Conservation (phyloP, 2,888 invertebrate genomes). For the Trissolcus japonicus region DNA sequence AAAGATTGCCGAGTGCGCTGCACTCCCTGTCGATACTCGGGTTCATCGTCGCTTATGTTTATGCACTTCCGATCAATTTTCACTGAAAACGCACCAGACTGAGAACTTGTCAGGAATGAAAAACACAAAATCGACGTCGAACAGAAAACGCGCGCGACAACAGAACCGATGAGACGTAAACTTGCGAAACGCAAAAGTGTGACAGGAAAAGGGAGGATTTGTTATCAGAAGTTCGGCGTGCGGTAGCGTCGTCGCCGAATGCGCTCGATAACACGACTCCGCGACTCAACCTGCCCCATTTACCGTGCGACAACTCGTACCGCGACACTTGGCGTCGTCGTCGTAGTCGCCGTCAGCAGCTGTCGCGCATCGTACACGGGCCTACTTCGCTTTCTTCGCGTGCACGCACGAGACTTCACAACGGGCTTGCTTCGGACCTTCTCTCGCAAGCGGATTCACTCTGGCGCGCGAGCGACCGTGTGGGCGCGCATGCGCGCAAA, state of each 20-base stretch:
- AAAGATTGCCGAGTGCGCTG: constrained; percentile 93
- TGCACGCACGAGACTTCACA: constrained; percentile 1
- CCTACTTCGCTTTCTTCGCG: background rate
- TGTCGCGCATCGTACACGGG: constrained; percentile 1
- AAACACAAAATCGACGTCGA: background rate
- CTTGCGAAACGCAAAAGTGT: background rate
- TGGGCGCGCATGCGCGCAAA: constrained; percentile 6
- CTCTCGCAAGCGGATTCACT: constrained; percentile 5
- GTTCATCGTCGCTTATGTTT: constrained; percentile 79
- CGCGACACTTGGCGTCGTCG: constrained; percentile 1
- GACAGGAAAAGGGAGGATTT: background rate
- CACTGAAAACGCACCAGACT: background rate
- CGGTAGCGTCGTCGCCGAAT: constrained; percentile 47
- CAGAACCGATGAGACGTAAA: background rate
- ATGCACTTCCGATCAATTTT: background rate
- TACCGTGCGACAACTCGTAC: constrained; percentile 20
- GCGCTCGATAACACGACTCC: constrained; percentile 36
- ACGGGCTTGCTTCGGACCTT: constrained; percentile 1
- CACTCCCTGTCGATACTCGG: constrained; percentile 88
- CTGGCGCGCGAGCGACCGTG: constrained; percentile 4
- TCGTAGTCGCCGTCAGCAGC: constrained; percentile 2
- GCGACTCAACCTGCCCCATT: constrained; percentile 39
- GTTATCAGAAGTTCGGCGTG: constrained; percentile 31
- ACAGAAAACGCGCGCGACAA: background rate
- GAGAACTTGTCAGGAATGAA: background rate